A percentile compares a stretch with the other conserved stretches of the same genome.
phyloP scores from a whole-genome alignment of 2,888 invertebrate genomes.

The Patella depressa region DNA sequence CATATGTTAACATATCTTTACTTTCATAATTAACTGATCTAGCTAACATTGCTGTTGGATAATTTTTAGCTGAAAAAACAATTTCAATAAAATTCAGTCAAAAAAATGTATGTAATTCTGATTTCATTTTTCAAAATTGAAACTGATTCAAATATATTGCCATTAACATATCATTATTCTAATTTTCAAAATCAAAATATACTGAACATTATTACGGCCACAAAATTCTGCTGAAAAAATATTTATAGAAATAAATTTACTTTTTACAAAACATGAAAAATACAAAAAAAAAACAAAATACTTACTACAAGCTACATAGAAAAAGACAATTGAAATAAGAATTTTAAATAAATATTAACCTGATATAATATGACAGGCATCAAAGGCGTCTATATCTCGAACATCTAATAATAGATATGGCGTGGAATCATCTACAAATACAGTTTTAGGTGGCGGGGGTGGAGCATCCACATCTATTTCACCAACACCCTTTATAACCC shows the following conservation, averaged over 20 bases:
- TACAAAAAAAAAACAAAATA: neutral
- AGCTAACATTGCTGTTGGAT: conserved; percentile 71
- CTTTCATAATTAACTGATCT: conserved; percentile 72
- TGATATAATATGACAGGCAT: conserved; percentile 70
- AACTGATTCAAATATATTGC: too few species aligned
- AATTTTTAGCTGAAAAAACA: conserved; percentile 68
- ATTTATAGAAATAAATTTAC: conserved; percentile 3
- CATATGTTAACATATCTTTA: conserved; percentile 71
- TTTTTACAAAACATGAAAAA: neutral
- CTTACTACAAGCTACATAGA: conserved; percentile 7
- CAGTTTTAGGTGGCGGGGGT: conserved; percentile 23
- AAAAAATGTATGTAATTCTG: too few species aligned
- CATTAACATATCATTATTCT: too few species aligned
- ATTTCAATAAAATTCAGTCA: conserved; percentile 8
- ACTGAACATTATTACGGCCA: neutral
- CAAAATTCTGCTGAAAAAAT: neutral
- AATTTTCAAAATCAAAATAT: neutral
- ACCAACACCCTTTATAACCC: conserved; percentile 69
- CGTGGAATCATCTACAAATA: conserved; percentile 39
- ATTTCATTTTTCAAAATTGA: too few species aligned
- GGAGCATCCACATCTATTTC: conserved; percentile 63
- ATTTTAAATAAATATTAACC: conserved; percentile 48
- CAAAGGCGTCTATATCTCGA: conserved; percentile 68
- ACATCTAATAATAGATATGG: conserved; percentile 73
- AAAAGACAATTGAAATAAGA: too few species aligned